Evolutionary conservation across 1,140 invertebrate species (phyloP).

Genomic region (Ridgeia piscesae): DNA sequence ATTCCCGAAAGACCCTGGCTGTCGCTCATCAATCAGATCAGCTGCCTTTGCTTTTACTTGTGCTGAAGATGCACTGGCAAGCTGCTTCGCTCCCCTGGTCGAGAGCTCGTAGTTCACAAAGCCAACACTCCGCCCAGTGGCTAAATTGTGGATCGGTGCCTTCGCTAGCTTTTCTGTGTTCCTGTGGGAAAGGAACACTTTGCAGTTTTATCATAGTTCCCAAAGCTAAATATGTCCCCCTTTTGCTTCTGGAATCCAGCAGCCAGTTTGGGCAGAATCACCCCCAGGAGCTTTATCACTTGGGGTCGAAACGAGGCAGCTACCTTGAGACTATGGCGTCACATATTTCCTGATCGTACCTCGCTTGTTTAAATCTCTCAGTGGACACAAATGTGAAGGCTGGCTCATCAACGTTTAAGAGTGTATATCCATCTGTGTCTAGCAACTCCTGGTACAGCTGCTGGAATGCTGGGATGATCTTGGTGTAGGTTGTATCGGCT

Average conservation of each 20-base stretch:
- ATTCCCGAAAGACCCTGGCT: conserved; percentile 11
- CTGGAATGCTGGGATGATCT: not conserved
- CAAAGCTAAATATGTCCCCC: conserved; percentile 15
- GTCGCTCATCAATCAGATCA: not conserved
- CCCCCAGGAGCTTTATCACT: conserved; percentile 5
- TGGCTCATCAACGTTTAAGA: conserved; percentile 20
- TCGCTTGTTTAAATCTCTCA: conserved; percentile 11
- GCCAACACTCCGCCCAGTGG: too few relatives aligned
- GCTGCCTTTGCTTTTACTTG: conserved; percentile 9
- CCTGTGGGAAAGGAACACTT: conserved; percentile 14
- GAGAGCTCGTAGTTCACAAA: conserved; percentile 10
- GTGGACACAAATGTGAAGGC: not conserved
- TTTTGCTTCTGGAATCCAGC: conserved; percentile 17
- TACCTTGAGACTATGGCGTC: conserved; percentile 1
- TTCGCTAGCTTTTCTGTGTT: conserved; percentile 14
- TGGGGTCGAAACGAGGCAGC: not conserved
- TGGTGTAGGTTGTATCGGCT: not conserved
- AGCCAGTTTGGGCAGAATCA: not conserved
- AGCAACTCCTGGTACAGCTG: conserved; percentile 8
- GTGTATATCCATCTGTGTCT: not conserved
- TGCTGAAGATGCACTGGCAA: not conserved
- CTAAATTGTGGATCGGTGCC: conserved; percentile 7
- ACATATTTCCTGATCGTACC: conserved; percentile 13
- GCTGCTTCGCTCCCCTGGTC: not conserved
- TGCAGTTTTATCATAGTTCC: conserved; percentile 13